Conservation (phyloP, 2,113 vertebrate species). For the Cettia cetti region DNA sequence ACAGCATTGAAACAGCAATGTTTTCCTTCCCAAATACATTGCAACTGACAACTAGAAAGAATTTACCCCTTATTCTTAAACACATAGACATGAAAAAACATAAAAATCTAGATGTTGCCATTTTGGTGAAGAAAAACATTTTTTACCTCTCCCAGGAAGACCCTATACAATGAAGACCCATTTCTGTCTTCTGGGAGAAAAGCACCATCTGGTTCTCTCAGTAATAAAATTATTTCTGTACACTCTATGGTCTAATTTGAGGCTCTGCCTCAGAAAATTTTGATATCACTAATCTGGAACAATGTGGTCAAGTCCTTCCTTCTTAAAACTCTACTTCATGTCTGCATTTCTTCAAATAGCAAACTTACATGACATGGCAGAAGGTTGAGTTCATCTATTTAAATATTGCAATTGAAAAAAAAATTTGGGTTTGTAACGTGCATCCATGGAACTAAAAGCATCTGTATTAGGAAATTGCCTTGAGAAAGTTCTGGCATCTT, state of each 20-base stretch:
- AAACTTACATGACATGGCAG: not conserved
- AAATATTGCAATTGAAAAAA: not conserved
- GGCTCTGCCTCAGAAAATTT: not conserved
- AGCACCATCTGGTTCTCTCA: rapidly evolving
- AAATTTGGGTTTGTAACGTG: not conserved
- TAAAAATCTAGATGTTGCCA: not conserved
- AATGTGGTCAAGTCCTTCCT: not conserved
- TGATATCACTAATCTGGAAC: not conserved
- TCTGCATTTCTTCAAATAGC: not conserved
- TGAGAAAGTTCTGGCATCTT: not conserved
- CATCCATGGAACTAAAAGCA: not conserved
- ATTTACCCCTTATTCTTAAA: not conserved
- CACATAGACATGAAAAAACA: not conserved
- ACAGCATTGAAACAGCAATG: not conserved
- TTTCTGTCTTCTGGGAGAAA: not conserved
- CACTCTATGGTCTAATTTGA: not conserved
- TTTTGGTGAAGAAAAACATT: not conserved
- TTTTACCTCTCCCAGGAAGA: not conserved
- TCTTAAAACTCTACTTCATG: not conserved
- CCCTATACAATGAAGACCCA: not conserved
- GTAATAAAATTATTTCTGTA: not conserved
- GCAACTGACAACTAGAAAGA: not conserved
- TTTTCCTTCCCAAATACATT: not conserved
- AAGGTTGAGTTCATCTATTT: not conserved
- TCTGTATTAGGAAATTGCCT: not conserved